phyloP scores from a whole-genome alignment of 2,113 vertebrate species.

The Lethenteron camtschaticum region DNA sequence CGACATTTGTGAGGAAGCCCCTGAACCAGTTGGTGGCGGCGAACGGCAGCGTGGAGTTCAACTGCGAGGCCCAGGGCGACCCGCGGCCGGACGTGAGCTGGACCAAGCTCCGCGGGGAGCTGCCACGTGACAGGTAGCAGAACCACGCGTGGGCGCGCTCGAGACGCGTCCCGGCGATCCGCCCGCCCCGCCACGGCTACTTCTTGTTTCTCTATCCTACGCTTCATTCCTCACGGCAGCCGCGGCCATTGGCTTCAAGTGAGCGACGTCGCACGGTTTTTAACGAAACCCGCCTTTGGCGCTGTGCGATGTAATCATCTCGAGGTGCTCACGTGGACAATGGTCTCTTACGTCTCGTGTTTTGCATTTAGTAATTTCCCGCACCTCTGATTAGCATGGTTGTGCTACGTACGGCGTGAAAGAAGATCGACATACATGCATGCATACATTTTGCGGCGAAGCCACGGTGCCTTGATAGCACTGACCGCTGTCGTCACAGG shows the following conservation, averaged over 20 bases:
- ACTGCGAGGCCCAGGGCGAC: slow-evolving; percentile 1
- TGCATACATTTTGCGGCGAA: too few species aligned
- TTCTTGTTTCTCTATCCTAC: not conserved
- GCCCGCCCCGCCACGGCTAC: not conserved
- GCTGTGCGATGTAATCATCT: not conserved
- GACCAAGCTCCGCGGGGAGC: not conserved
- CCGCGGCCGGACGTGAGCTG: slow-evolving; percentile 3
- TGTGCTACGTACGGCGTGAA: too few species aligned
- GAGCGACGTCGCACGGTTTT: not conserved
- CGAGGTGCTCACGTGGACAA: too few species aligned
- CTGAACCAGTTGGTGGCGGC: slow-evolving; percentile 5
- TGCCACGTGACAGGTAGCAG: not conserved
- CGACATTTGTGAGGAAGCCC: not conserved
- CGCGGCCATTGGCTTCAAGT: not conserved
- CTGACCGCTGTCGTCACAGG: too few species aligned
- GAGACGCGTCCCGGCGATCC: not conserved
- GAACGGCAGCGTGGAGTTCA: slow-evolving; percentile 1
- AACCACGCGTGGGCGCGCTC: not conserved
- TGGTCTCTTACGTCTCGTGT: too few species aligned
- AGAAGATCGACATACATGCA: too few species aligned
- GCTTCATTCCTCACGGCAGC: not conserved
- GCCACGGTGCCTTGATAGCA: too few species aligned
- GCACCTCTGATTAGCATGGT: too few species aligned
- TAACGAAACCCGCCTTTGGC: not conserved
- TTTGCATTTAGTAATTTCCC: too few species aligned